Conservation (phyloP, 2,113 vertebrate genomes). For the Scophthalmus maximus region DNA sequence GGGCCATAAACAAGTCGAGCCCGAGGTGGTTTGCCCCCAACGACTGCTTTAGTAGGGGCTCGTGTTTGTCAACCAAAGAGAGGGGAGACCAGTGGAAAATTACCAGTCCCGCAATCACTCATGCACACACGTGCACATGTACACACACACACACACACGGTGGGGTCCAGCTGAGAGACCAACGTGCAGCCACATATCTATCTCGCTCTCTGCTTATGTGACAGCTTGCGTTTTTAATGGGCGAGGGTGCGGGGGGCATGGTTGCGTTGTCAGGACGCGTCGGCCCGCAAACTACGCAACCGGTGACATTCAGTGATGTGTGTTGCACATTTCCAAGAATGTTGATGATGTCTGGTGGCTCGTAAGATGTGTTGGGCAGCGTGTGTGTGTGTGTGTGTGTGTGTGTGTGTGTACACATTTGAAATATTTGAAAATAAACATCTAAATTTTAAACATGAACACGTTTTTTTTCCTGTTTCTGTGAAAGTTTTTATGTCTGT, state of each 20-base stretch:
- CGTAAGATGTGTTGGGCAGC: not conserved
- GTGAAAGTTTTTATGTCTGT: conserved; percentile 5
- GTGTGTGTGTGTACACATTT: conserved; percentile 5
- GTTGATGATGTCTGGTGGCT: conserved; percentile 36
- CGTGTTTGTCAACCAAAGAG: conserved; percentile 78
- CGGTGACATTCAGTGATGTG: conserved; percentile 63
- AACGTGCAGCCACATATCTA: conserved; percentile 73
- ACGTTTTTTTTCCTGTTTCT: not conserved
- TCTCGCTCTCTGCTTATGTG: conserved; percentile 74
- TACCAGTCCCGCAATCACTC: conserved; percentile 78
- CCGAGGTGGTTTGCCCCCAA: conserved; percentile 69
- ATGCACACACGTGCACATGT: conserved; percentile 61
- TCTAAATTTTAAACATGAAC: not conserved
- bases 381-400: conserved; percentile 16
- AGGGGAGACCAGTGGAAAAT: conserved; percentile 84
- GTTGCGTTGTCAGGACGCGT: conserved; percentile 81
- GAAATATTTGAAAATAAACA: conserved; percentile 14
- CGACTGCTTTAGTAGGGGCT: conserved; percentile 68
- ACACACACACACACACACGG: conserved; percentile 52
- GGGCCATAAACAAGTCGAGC: conserved; percentile 76
- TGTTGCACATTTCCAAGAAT: conserved; percentile 71
- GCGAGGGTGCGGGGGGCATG: conserved; percentile 75
- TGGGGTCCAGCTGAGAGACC: conserved; percentile 50
- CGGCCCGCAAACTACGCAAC: conserved; percentile 68
- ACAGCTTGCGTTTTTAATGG: conserved; percentile 80